Evolutionary conservation across 2,888 invertebrate species (phyloP).

Genomic region (Zhuqinia jingwanae): DNA sequence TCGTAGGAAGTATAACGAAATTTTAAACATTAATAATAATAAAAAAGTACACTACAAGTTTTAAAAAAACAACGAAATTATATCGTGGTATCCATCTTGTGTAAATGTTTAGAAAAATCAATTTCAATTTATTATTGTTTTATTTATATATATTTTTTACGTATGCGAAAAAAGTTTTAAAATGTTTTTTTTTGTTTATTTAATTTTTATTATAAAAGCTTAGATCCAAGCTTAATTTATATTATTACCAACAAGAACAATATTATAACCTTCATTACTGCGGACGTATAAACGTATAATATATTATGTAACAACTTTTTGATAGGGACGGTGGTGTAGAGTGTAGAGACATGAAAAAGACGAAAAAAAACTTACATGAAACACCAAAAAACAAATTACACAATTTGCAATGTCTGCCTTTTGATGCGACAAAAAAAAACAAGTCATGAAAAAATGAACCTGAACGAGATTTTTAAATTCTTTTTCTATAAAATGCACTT

Average conservation of each 20-base stretch:
- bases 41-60: too few relatives aligned
- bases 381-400: background rate
- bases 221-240: conserved; percentile 40
- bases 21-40: background rate
- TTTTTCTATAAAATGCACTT: background rate
- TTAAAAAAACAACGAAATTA: background rate
- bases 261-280: too few relatives aligned
- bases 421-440: background rate
- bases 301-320: too few relatives aligned
- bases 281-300: too few relatives aligned
- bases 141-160: conserved; percentile 29
- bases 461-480: conserved; percentile 24
- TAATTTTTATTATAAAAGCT: conserved; percentile 9
- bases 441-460: conserved; percentile 19
- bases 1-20: conserved; percentile 8
- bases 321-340: background rate
- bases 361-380: background rate
- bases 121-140: background rate
- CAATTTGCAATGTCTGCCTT: conserved; percentile 16
- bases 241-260: conserved; percentile 10
- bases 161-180: background rate
- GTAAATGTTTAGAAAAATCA: background rate
- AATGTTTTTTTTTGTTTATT: conserved; percentile 24
- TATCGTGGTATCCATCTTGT: background rate
- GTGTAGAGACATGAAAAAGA: background rate